Evolutionary conservation across 2,888 invertebrate genomes (phyloP).

Genomic region (Stictocephala bisonia): DNA sequence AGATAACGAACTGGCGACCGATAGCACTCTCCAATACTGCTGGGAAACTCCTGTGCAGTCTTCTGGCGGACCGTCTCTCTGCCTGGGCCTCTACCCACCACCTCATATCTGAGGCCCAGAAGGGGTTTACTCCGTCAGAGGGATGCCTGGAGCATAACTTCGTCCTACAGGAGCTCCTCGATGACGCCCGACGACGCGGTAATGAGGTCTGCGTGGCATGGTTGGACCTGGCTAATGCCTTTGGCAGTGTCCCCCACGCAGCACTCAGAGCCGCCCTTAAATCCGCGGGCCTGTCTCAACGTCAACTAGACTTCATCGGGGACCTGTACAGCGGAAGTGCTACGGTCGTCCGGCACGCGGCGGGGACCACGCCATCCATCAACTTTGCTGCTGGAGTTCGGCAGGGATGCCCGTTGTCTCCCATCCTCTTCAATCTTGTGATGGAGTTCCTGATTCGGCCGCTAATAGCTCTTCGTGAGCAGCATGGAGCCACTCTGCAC

Average conservation of each 20-base stretch:
- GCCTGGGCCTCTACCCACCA: no score
- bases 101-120: no score
- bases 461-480: neutral
- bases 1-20: no score
- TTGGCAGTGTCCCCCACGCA: conserved; percentile 62
- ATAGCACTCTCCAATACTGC: no score
- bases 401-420: conserved; percentile 24
- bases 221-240: conserved; percentile 63
- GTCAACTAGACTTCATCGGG: neutral
- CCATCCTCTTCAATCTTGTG: conserved; percentile 6
- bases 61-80: neutral
- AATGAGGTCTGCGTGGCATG: conserved; percentile 60
- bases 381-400: conserved; percentile 55
- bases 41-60: neutral
- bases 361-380: conserved; percentile 54
- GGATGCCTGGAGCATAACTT: conserved; percentile 63
- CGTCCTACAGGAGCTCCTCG: conserved; percentile 59
- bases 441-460: conserved; percentile 57
- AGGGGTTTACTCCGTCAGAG: conserved; percentile 62
- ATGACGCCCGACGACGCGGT: conserved; percentile 51
- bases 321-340: conserved; percentile 17
- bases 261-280: conserved; percentile 51
- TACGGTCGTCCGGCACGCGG: conserved; percentile 37
- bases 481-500: neutral
- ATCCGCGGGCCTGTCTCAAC: neutral